A percentile compares a stretch with the other conserved stretches of the same genome.
These are phyloP conservation scores for Drosophila affinis DNA, from an alignment of 2,888 invertebrate genomes.

Conservation along the genomic window DNA sequence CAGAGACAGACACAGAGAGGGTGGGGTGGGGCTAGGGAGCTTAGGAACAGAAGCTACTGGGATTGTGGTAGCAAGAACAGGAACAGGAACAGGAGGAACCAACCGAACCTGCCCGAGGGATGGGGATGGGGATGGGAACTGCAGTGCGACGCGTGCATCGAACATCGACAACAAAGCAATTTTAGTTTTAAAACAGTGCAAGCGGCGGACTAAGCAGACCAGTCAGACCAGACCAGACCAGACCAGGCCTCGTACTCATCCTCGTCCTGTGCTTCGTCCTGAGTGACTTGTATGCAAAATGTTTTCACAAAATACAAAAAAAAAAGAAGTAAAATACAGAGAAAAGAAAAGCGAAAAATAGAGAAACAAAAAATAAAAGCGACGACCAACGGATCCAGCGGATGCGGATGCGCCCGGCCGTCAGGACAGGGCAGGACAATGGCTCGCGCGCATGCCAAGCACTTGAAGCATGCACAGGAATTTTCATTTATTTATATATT, in stretches of 20 bases:
- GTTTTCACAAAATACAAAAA: constrained; percentile 54
- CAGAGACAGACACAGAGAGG: constrained; percentile 7
- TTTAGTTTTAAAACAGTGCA: constrained; percentile 73
- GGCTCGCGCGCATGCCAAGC: constrained; percentile 76
- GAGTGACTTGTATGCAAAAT: constrained; percentile 79
- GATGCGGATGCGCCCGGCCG: constrained; percentile 66
- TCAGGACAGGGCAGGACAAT: constrained; percentile 60
- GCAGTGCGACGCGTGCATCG: constrained; percentile 67
- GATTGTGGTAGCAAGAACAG: constrained; percentile 1
- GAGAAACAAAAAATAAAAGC: constrained; percentile 28
- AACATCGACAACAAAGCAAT: constrained; percentile 79
- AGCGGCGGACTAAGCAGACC: constrained; percentile 64
- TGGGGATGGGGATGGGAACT: constrained; percentile 11
- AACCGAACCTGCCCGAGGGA: not conserved
- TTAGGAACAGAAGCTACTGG: not conserved
- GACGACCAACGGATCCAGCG: constrained; percentile 60
- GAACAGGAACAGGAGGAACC: not conserved
- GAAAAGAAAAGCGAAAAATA: constrained; percentile 29
- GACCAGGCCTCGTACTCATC: not conserved
- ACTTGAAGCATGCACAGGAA: constrained; percentile 79
- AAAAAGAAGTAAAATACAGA: constrained; percentile 19
- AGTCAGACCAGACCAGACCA: constrained; percentile 44
- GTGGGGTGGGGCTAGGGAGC: not conserved
- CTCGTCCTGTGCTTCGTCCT: constrained; percentile 11
- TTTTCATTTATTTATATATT: constrained; percentile 79